Conservation (phyloP, 2,113 vertebrate genomes). For the Salvelinus namaycush region DNA sequence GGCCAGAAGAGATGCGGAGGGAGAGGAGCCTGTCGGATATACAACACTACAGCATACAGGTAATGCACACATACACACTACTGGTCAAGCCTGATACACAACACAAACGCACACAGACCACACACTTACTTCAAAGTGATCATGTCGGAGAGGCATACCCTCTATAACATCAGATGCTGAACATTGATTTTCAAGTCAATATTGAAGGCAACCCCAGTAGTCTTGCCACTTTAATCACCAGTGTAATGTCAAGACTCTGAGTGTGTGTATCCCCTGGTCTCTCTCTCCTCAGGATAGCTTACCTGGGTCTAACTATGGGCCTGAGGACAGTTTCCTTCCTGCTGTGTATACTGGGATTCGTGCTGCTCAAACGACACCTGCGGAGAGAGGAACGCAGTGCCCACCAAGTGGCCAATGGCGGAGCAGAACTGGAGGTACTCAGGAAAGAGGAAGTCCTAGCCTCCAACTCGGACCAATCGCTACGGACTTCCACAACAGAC, state of each 20-base stretch:
- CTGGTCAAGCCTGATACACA: not conserved
- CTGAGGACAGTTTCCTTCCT: conserved; percentile 81
- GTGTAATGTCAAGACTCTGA: not conserved
- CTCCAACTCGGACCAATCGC: conserved; percentile 62
- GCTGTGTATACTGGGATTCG: conserved; percentile 80
- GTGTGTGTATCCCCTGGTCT: not conserved
- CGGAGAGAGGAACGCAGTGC: conserved; percentile 61
- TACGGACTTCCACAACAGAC: conserved; percentile 54
- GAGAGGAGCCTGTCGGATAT: conserved; percentile 83
- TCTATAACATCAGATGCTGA: too few species aligned
- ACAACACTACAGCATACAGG: conserved; percentile 82
- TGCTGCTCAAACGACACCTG: conserved; percentile 76
- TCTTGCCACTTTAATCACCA: too few species aligned
- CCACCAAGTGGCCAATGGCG: conserved; percentile 59
- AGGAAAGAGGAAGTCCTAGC: conserved; percentile 74
- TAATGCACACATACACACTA: conserved; percentile 47
- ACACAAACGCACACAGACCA: not conserved
- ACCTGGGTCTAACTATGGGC: conserved; percentile 84
- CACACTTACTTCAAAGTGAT: not conserved
- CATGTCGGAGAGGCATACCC: not conserved
- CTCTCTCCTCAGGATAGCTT: conserved; percentile 77
- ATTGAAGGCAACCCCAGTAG: too few species aligned
- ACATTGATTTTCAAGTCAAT: too few species aligned
- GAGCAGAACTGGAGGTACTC: conserved; percentile 65
- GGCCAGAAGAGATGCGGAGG: conserved; percentile 78